Evolutionary conservation across 2,888 invertebrate species (phyloP).

Genomic region (Epistrophella euchroma): DNA sequence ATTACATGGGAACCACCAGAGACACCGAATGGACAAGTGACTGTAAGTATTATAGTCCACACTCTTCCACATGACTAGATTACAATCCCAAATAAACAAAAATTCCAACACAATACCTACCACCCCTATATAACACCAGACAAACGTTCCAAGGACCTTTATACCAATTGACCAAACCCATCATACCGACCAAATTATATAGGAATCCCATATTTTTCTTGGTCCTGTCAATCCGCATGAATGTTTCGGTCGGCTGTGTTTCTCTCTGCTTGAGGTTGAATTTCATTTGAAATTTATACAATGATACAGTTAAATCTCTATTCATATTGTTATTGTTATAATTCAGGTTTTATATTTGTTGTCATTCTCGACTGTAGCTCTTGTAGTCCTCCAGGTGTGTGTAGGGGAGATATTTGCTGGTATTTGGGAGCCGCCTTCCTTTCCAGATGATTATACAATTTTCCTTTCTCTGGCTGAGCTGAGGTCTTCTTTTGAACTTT

Average conservation of each 20-base stretch:
- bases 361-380: too few species aligned
- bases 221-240: constrained; percentile 44
- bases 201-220: not conserved
- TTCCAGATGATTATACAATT: constrained; percentile 65
- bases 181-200: constrained; percentile 8
- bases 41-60: constrained; percentile 87
- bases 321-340: constrained; percentile 72
- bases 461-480: constrained; percentile 15
- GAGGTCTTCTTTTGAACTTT: constrained; percentile 43
- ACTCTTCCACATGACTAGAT: constrained; percentile 39
- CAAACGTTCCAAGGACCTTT: not conserved
- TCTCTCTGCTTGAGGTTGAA: constrained; percentile 23
- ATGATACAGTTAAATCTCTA: constrained; percentile 70
- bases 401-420: not conserved
- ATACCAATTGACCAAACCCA: not conserved
- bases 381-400: too few species aligned
- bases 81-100: constrained; percentile 20
- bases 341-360: constrained; percentile 49
- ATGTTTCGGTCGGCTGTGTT: constrained; percentile 15
- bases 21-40: constrained; percentile 98
- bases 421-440: constrained; percentile 8
- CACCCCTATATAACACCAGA: not conserved
- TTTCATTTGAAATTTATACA: constrained; percentile 67
- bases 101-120: not conserved
- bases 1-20: constrained; percentile 99